Evolutionary conservation across 2,888 invertebrate species (phyloP), one percentile per base, ranked within the genome.

Genomic region (Heliconius aoede): DNA sequence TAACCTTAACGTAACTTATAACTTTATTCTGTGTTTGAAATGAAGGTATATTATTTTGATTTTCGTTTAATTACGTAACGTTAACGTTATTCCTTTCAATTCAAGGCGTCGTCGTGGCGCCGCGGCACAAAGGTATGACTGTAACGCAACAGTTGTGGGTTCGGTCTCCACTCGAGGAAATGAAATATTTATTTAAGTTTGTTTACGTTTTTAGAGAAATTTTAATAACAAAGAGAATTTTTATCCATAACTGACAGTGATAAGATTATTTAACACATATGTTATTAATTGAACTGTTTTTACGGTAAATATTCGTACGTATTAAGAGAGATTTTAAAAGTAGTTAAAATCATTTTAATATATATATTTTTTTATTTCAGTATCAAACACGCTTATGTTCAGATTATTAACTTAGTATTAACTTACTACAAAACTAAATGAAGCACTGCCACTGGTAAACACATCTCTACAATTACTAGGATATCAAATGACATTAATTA

Each of bases 1-100:
- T 75, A 71, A 58, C 75, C 75, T 75, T 62, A 55, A 51, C 64
- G 55, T 64, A 40, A 72, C 26, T 58, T 21, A 61, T 72, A 60
- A 13, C 11, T 26, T 28, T 11, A 61, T 60, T 72, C 18, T 18
- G 26, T 36, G 18, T 4, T 32, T 72, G 11, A 40, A 30, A 40
- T 72, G 30, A 55, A 69, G 13, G 15, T n/a, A 30, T 7, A 28
- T 28, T 51, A 18, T 55, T 28, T 69, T 46, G 8, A 55, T 11
- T 55, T n/a, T 55, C n/a, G 55, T n/a, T n/a, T 21, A 55, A n/a
- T 55, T n/a, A 55, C n/a, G n/a, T n/a, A n/a, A n/a, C n/a, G n/a
- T n/a, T 55, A 55, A n/a, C n/a, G n/a, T 55, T n/a, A 7, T 55
- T n/a, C 11, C 8, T 18, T n/a, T 55, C 11, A 21, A 9, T 55